Evolutionary conservation across 2,888 invertebrate genomes (phyloP).

Genomic region (Drosophila stalkeri): DNA sequence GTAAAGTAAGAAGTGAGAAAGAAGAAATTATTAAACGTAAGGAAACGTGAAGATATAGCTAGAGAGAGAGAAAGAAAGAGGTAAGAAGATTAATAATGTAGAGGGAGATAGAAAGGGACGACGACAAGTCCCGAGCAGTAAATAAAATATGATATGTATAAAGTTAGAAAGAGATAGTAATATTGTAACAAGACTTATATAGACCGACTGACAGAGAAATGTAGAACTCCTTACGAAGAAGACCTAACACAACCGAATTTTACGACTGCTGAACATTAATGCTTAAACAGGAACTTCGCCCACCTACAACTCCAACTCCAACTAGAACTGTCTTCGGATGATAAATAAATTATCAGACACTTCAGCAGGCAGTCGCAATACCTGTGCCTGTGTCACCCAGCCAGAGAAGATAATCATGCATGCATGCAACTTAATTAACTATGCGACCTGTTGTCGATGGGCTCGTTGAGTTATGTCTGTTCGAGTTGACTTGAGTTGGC

Average conservation of each 20-base stretch:
- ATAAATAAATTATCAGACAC: conserved; percentile 56
- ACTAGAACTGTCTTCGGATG: conserved; percentile 27
- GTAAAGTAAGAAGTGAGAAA: not conserved
- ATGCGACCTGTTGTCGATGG: conserved; percentile 41
- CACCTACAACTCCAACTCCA: not conserved
- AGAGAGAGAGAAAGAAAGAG: not conserved
- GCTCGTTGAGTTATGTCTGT: conserved; percentile 8
- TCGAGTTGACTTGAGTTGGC: not conserved
- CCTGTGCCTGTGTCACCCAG: conserved; percentile 46
- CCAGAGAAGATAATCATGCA: conserved; percentile 21
- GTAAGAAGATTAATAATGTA: not conserved
- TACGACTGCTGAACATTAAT: conserved; percentile 37
- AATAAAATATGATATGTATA: not conserved
- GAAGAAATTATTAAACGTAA: too few species aligned
- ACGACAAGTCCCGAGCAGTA: too few species aligned
- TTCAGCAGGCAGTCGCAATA: conserved; percentile 28
- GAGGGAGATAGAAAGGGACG: not conserved
- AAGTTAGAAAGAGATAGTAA: not conserved
- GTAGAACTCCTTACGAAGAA: too few species aligned
- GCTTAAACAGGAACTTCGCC: conserved; percentile 6
- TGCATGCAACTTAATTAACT: conserved; percentile 61
- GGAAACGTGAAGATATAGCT: not conserved
- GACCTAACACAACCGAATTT: conserved; percentile 22
- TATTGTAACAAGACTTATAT: too few species aligned
- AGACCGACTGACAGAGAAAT: not conserved